A percentile compares a stretch with the other conserved stretches of the same genome.
Conservation (phyloP, 2,888 invertebrate species). For the Apamea monoglypha region DNA sequence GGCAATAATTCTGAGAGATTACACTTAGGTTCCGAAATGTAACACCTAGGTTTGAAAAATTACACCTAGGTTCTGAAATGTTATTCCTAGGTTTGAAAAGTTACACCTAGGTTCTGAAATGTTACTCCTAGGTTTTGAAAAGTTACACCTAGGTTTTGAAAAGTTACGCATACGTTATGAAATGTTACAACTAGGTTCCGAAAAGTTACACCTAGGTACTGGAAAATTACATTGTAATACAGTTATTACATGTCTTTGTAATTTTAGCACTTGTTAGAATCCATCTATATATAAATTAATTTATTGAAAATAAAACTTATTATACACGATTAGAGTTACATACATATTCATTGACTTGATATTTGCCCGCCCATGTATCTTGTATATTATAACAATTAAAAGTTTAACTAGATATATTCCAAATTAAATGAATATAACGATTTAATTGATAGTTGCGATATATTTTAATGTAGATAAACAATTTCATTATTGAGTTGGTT, state of each 20-base stretch:
- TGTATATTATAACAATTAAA: conserved; percentile 60
- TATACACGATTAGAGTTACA: conserved; percentile 69
- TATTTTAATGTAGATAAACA: conserved; percentile 58
- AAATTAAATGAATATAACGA: conserved; percentile 61
- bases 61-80: conserved; percentile 28
- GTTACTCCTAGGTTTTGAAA: conserved; percentile 18
- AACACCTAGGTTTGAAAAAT: conserved; percentile 64
- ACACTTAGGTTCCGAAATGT: conserved; percentile 70
- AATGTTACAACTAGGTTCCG: conserved; percentile 63
- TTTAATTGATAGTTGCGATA: conserved; percentile 57
- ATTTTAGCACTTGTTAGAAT: conserved; percentile 78
- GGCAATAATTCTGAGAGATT: conserved; percentile 82
- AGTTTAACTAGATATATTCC: conserved; percentile 65
- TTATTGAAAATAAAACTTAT: conserved; percentile 72
- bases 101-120: not conserved
- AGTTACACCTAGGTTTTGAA: conserved; percentile 49
- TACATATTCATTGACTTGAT: conserved; percentile 66
- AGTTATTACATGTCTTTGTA: conserved; percentile 73
- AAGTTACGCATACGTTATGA: conserved; percentile 62
- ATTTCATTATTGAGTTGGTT: conserved; percentile 50
- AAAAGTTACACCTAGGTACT: conserved; percentile 59
- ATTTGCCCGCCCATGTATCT: conserved; percentile 67
- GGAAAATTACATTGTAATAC: conserved; percentile 66
- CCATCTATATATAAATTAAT: conserved; percentile 72
- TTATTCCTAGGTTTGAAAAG: conserved; percentile 28